Evolutionary conservation across 2,888 invertebrate species (phyloP).

Genomic region (Spialia ferax): DNA sequence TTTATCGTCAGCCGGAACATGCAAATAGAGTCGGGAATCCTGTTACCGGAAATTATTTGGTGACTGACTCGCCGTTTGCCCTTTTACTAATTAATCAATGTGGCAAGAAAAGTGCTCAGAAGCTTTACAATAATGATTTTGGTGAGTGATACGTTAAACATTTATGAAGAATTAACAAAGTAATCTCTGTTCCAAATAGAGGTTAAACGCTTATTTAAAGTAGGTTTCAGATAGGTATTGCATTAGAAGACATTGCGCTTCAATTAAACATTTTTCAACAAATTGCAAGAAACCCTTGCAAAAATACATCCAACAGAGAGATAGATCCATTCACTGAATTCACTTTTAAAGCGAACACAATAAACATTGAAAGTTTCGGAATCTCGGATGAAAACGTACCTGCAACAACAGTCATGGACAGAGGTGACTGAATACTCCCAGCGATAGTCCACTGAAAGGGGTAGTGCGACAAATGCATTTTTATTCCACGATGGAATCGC

Average conservation of each 20-base stretch:
- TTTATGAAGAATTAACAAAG: too few species aligned
- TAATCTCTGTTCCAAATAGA: too few species aligned
- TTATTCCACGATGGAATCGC: slow-evolving; percentile 36
- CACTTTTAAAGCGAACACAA: slow-evolving; percentile 14
- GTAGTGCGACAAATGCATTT: slow-evolving; percentile 35
- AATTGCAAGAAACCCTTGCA: background rate
- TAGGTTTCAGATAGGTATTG: too few species aligned
- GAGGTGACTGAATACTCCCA: slow-evolving; percentile 33
- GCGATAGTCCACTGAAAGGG: slow-evolving; percentile 32
- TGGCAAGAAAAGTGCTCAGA: background rate
- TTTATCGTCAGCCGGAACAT: slow-evolving; percentile 45
- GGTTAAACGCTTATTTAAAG: too few species aligned
- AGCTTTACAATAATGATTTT: too few species aligned
- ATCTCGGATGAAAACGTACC: slow-evolving; percentile 4
- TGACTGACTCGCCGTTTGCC: slow-evolving; percentile 37
- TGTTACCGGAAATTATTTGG: slow-evolving; percentile 39
- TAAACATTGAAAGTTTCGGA: too few species aligned
- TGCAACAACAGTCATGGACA: slow-evolving; percentile 20
- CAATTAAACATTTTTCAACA: background rate
- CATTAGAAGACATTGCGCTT: too few species aligned
- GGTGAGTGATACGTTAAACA: too few species aligned
- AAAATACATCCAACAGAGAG: background rate
- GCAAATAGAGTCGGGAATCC: slow-evolving; percentile 47
- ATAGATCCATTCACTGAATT: background rate
- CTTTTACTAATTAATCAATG: slow-evolving; percentile 39